Conservation (phyloP, 1,140 invertebrate genomes). For the Aporrectodea caliginosa region DNA sequence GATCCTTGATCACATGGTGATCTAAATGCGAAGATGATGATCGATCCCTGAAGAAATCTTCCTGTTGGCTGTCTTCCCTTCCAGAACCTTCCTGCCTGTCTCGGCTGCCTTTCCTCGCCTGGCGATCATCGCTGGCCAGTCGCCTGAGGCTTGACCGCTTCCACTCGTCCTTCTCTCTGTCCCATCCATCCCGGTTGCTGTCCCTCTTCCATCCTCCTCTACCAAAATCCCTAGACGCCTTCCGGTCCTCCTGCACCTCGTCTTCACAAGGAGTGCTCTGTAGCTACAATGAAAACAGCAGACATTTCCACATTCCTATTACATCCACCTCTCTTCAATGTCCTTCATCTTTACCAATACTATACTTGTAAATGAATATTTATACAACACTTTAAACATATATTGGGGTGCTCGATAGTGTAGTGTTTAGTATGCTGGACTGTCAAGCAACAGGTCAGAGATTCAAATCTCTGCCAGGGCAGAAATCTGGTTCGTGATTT, state of each 20-base stretch:
- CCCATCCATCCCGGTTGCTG: background rate
- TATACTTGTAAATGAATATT: no score
- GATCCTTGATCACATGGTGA: no score
- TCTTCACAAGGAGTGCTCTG: background rate
- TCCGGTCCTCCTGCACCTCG: background rate
- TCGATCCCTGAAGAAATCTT: background rate
- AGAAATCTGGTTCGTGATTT: no score
- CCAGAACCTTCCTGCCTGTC: background rate
- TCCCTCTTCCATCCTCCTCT: background rate
- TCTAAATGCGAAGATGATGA: background rate
- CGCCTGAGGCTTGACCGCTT: background rate
- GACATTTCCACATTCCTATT: no score
- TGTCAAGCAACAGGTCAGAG: no score
- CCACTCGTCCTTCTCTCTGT: background rate
- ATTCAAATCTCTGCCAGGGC: no score
- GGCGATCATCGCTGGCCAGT: background rate
- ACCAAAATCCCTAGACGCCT: background rate
- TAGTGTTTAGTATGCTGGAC: no score
- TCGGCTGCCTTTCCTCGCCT: background rate
- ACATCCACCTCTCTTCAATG: no score
- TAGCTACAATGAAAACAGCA: no score
- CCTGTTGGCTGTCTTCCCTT: background rate
- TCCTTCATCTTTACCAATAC: no score
- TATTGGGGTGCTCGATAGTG: no score
- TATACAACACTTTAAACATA: no score